phyloP scores from a whole-genome alignment of 2,113 vertebrate genomes.

The Diphyllodes magnificus region DNA sequence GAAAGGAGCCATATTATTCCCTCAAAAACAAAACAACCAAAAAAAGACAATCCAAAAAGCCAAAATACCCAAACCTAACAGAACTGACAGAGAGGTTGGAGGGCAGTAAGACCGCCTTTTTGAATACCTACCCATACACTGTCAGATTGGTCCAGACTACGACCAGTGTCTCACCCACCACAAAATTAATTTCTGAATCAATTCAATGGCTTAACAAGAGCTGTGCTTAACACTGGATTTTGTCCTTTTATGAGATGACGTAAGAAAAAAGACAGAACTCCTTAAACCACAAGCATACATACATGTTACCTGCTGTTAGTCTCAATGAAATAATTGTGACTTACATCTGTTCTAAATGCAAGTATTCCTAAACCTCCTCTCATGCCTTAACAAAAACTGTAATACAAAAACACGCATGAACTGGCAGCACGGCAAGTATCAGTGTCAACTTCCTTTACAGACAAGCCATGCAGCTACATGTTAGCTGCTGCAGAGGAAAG shows the following conservation, averaged over 20 bases:
- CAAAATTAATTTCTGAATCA: background rate
- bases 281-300: background rate
- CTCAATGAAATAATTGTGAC: background rate
- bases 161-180: background rate
- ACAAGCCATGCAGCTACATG: background rate
- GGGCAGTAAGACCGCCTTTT: background rate
- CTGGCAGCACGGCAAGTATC: background rate
- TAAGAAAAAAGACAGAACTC: background rate
- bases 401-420: background rate
- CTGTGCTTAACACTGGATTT: background rate
- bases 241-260: background rate
- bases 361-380: background rate
- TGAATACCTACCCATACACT: background rate
- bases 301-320: background rate
- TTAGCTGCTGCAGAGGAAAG: background rate
- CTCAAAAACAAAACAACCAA: background rate
- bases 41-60: background rate
- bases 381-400: background rate
- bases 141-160: background rate
- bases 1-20: background rate
- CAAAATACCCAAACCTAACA: background rate
- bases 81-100: background rate
- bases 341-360: background rate
- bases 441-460: background rate
- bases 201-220: background rate